Percentiles rank a stretch among this genome's conserved stretches.
Evolutionary conservation across 2,888 invertebrate species (phyloP).

Genomic region (Watsonalla cultraria): DNA sequence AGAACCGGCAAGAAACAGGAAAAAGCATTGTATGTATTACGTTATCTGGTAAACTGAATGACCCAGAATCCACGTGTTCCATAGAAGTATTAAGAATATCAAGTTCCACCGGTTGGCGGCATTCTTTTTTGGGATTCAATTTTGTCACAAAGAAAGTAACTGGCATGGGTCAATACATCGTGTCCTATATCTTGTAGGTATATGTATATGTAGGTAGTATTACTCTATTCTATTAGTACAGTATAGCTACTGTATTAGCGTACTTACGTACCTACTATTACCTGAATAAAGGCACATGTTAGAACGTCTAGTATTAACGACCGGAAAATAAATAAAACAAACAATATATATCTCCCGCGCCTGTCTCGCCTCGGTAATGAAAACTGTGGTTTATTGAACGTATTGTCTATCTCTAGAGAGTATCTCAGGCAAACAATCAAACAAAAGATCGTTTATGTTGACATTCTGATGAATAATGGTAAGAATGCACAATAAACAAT

Average conservation of each 20-base stretch:
- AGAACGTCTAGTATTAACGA: background rate
- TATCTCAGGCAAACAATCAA: conserved; percentile 23
- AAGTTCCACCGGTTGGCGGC: no score
- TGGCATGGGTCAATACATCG: no score
- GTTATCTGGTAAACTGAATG: background rate
- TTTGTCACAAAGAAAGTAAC: no score
- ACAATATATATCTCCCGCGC: background rate
- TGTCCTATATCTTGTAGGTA: no score
- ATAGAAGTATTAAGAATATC: background rate
- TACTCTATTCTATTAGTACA: no score
- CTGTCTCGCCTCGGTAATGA: background rate
- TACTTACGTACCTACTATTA: no score
- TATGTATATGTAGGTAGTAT: no score
- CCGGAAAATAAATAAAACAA: background rate
- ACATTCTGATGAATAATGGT: conserved; percentile 9
- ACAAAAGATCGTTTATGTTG: conserved; percentile 28
- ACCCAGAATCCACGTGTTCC: background rate
- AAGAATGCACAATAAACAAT: background rate
- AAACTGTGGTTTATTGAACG: conserved; percentile 5
- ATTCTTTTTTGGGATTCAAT: no score
- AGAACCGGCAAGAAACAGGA: no score
- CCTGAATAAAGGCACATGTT: background rate
- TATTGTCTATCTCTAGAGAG: conserved; percentile 17
- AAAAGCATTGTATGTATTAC: no score
- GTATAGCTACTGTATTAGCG: no score